phyloP scores from a whole-genome alignment of 2,113 vertebrate genomes.

The Zapus hudsonius region DNA sequence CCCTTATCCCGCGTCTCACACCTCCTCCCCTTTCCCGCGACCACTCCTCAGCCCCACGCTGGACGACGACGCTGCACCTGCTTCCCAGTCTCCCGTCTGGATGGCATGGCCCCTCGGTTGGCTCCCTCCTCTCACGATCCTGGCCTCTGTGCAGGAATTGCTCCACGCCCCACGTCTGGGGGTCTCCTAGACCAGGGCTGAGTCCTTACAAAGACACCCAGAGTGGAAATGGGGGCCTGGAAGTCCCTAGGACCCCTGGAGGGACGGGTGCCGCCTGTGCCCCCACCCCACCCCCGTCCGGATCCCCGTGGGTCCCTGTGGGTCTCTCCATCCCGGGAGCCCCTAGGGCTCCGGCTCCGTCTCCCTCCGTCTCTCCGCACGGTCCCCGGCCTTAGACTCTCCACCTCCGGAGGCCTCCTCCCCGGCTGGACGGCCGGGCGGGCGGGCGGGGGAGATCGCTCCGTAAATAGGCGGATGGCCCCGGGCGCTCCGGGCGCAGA shows the following conservation, averaged over 20 bases:
- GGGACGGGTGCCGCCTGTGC: not conserved
- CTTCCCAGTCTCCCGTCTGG: not conserved
- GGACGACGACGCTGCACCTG: not conserved
- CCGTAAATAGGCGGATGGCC: constrained; percentile 82
- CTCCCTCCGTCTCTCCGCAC: not conserved
- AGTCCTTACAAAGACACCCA: not conserved
- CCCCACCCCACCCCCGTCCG: not conserved
- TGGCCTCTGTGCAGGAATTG: not conserved
- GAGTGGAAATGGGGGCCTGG: not conserved
- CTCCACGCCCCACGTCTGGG: not conserved
- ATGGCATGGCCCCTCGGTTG: not conserved
- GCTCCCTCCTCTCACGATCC: not conserved
- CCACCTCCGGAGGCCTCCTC: constrained; percentile 25
- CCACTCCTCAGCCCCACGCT: not conserved
- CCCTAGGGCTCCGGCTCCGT: not conserved
- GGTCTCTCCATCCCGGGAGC: too few species aligned
- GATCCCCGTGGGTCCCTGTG: too few species aligned
- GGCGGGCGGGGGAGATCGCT: constrained; percentile 71
- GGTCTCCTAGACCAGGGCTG: not conserved
- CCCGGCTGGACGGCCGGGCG: too few species aligned
- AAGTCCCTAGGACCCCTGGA: not conserved
- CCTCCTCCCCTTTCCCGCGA: not conserved
- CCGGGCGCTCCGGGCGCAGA: constrained; percentile 94
- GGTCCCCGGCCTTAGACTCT: not conserved
- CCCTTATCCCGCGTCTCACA: not conserved